A percentile compares a stretch with the other conserved stretches of the same genome.
Conservation (phyloP, 2,888 invertebrate species). For the Pandemis heparana region DNA sequence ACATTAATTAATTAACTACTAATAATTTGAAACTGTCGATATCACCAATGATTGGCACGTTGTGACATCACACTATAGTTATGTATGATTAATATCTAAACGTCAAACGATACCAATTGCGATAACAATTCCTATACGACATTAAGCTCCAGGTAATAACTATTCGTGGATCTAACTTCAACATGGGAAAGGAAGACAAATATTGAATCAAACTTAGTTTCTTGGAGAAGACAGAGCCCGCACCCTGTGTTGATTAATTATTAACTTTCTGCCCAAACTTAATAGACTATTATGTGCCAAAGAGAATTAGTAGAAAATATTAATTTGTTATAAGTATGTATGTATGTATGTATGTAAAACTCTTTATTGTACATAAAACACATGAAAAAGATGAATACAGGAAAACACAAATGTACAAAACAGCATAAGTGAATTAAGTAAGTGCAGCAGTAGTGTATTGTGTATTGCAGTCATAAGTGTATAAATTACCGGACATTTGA, state of each 20-base stretch:
- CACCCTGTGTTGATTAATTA: conserved; percentile 63
- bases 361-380: too few species aligned
- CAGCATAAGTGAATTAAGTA: too few species aligned
- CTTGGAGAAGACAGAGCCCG: conserved; percentile 62
- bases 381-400: too few species aligned
- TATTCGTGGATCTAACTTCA: conserved; percentile 44
- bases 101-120: conserved; percentile 6
- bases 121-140: conserved; percentile 9
- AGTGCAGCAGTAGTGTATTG: too few species aligned
- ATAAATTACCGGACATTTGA: too few species aligned
- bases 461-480: too few species aligned
- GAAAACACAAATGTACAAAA: too few species aligned
- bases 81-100: not conserved
- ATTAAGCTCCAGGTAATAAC: conserved; percentile 36
- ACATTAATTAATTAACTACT: too few species aligned
- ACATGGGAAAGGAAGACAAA: conserved; percentile 73
- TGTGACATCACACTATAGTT: not conserved
- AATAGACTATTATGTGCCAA: conserved; percentile 44
- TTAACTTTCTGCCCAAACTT: conserved; percentile 60
- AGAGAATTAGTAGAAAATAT: conserved; percentile 1
- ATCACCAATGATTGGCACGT: not conserved
- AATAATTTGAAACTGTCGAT: too few species aligned
- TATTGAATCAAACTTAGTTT: conserved; percentile 71
- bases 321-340: not conserved
- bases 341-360: too few species aligned